Conservation (phyloP, 1,140 invertebrate species). For the Yoshiicerus persimilis region DNA sequence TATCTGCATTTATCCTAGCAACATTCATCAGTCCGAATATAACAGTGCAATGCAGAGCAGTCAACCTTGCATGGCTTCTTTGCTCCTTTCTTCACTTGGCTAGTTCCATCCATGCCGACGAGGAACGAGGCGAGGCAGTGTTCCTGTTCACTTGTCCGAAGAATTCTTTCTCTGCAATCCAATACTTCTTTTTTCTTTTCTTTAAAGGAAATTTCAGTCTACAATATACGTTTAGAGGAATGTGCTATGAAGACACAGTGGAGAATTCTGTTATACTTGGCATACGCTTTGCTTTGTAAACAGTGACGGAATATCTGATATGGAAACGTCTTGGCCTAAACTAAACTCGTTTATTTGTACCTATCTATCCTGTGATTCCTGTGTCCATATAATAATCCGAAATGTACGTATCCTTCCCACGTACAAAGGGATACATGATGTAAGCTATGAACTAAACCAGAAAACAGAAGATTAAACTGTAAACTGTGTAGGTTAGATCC, state of each 20-base stretch:
- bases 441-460: too few species aligned
- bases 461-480: too few species aligned
- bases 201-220: not conserved
- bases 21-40: not conserved
- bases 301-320: too few species aligned
- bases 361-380: too few species aligned
- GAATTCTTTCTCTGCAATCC: not conserved
- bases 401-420: too few species aligned
- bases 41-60: not conserved
- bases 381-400: too few species aligned
- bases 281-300: not conserved
- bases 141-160: slow-evolving; percentile 7
- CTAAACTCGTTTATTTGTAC: too few species aligned
- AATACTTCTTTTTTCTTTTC: not conserved
- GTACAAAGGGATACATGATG: too few species aligned
- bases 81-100: slow-evolving; percentile 4
- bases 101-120: not conserved
- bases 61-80: not conserved
- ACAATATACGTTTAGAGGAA: not conserved
- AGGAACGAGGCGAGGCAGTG: not conserved
- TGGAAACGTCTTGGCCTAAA: too few species aligned
- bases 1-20: not conserved
- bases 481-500: too few species aligned
- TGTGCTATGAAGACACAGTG: not conserved
- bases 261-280: too few species aligned